Evolutionary conservation across 2,113 vertebrate species (phyloP).

Genomic region (Misgurnus anguillicaudatus): DNA sequence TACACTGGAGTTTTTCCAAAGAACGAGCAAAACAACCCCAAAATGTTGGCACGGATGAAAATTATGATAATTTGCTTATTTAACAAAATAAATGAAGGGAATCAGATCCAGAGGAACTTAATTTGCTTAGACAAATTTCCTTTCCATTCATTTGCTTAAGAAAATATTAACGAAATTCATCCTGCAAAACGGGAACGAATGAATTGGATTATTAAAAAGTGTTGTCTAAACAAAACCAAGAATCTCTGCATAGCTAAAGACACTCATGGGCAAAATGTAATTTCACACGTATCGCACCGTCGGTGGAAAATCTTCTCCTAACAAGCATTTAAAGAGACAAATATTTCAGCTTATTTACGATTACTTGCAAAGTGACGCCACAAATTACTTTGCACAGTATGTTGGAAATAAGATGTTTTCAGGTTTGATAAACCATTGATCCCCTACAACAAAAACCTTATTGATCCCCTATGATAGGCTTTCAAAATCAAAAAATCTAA

Average conservation of each 20-base stretch:
- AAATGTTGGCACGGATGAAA: not conserved
- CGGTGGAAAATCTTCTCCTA: not conserved
- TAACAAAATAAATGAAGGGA: slow-evolving; percentile 40
- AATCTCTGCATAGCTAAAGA: not conserved
- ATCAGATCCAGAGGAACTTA: slow-evolving; percentile 35
- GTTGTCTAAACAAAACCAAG: slow-evolving; percentile 20
- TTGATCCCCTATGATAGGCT: slow-evolving; percentile 11
- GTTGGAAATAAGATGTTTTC: slow-evolving; percentile 17
- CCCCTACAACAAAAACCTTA: not conserved
- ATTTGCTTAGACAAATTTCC: slow-evolving; percentile 41
- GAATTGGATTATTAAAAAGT: slow-evolving; percentile 36
- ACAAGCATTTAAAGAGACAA: slow-evolving; percentile 6
- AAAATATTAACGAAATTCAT: slow-evolving; percentile 12
- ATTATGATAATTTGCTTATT: slow-evolving; percentile 10
- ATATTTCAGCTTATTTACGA: not conserved
- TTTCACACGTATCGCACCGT: not conserved
- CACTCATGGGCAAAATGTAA: not conserved
- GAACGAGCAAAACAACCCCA: not conserved
- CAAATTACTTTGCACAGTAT: not conserved
- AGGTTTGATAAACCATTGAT: slow-evolving; percentile 35
- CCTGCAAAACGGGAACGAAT: slow-evolving; percentile 36
- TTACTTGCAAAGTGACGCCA: not conserved
- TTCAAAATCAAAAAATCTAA: not conserved
- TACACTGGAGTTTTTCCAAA: not conserved
- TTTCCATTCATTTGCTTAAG: slow-evolving; percentile 25